Percentiles rank a stretch among this genome's conserved stretches.
Conservation (phyloP, 2,113 vertebrate species). For the Callocephalon fimbriatum region DNA sequence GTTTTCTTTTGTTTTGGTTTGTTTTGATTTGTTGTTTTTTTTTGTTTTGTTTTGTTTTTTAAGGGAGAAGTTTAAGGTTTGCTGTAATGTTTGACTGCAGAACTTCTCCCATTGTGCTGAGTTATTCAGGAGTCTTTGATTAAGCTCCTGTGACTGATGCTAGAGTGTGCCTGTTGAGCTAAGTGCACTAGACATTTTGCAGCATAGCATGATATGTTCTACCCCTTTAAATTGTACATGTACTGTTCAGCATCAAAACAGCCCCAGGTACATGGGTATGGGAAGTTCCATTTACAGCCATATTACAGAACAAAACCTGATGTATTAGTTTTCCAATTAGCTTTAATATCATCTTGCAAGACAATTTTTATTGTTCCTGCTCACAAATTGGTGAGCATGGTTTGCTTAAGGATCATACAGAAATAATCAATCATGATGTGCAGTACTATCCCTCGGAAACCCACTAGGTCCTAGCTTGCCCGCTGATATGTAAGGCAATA, state of each 20-base stretch:
- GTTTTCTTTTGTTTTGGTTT: background rate
- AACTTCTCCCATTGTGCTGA: background rate
- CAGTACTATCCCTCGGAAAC: background rate
- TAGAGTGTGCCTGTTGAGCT: background rate
- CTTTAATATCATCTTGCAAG: background rate
- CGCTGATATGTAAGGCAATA: rapidly evolving
- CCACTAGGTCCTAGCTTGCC: background rate
- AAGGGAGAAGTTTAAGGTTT: background rate
- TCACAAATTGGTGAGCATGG: background rate
- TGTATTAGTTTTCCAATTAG: background rate
- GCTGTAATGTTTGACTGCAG: background rate
- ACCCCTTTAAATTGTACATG: background rate
- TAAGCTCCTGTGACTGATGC: background rate
- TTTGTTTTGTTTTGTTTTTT: background rate
- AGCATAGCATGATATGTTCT: background rate
- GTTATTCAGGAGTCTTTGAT: background rate
- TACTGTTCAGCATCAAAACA: background rate
- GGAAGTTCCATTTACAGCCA: background rate
- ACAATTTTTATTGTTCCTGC: background rate
- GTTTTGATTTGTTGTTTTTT: too few relatives aligned
- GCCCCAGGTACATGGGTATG: background rate
- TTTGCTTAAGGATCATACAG: background rate
- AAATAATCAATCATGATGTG: background rate
- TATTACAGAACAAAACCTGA: background rate
- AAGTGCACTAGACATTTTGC: background rate